These are phyloP conservation scores for Hyaena hyaena DNA, from an alignment of 2,113 vertebrate genomes.

Conservation along the genomic window DNA sequence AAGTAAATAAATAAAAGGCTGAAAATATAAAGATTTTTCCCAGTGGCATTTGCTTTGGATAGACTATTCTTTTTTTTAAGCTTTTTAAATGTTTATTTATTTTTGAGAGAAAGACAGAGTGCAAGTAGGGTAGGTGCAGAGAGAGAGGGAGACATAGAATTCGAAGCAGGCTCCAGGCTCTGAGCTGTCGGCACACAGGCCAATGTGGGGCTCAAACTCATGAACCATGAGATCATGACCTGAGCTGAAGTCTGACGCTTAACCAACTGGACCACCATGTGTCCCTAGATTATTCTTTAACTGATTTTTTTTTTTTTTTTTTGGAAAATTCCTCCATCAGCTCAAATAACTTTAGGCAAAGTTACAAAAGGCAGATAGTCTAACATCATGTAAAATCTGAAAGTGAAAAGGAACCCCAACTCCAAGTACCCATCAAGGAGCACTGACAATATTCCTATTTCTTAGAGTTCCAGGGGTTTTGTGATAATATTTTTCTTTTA, in stretches of 20 bases:
- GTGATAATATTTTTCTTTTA: not conserved
- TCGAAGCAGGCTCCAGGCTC: not conserved
- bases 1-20: not conserved
- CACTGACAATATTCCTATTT: not conserved
- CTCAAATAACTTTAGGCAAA: not conserved
- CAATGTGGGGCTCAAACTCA: not conserved
- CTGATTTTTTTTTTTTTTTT: not conserved
- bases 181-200: not conserved
- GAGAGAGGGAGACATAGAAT: not conserved
- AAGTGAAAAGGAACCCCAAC: not conserved
- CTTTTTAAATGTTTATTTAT: not conserved
- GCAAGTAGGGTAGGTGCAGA: not conserved
- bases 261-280: not conserved
- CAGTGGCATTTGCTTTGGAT: not conserved
- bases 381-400: not conserved
- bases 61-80: not conserved
- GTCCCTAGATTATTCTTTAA: not conserved
- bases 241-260: not conserved
- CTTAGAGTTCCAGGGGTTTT: not conserved
- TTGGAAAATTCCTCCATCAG: not conserved
- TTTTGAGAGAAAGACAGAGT: not conserved
- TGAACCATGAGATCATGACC: not conserved
- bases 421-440: not conserved
- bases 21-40: not conserved
- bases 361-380: not conserved